Percentiles rank a stretch among this genome's conserved stretches.
Evolutionary conservation across 2,797 vertebrate genomes (phyloP).

Genomic region (Anguilla obscura): DNA sequence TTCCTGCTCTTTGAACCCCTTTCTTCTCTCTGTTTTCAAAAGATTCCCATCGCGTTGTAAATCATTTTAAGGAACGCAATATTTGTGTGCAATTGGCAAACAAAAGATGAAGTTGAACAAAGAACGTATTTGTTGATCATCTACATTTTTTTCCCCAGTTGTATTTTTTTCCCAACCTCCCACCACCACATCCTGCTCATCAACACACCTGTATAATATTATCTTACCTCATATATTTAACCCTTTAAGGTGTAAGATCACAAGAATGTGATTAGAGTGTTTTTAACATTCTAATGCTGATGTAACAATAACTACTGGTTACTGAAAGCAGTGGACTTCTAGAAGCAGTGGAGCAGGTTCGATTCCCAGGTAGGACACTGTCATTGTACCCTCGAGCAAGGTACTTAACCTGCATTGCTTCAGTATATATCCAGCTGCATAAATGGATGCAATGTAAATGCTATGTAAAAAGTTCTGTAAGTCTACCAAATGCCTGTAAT

Average conservation of each 20-base stretch:
- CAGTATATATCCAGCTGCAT: too few species aligned
- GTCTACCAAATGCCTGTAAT: too few species aligned
- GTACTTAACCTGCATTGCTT: too few species aligned
- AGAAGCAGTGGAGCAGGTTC: too few species aligned
- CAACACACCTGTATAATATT: not conserved
- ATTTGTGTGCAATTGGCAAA: not conserved
- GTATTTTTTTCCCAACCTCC: not conserved
- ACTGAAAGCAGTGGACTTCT: too few species aligned
- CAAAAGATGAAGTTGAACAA: not conserved
- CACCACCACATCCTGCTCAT: not conserved
- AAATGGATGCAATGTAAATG: too few species aligned
- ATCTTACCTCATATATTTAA: not conserved
- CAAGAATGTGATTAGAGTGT: too few species aligned
- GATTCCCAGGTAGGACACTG: too few species aligned
- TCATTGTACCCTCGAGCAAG: too few species aligned
- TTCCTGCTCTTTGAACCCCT: slow-evolving; percentile 22
- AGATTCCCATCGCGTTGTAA: not conserved
- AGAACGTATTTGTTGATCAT: not conserved
- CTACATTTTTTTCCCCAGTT: not conserved
- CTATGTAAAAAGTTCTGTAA: too few species aligned
- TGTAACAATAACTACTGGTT: too few species aligned
- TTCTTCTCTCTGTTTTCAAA: slow-evolving; percentile 18
- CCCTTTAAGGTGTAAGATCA: not conserved
- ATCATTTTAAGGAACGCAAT: slow-evolving; percentile 18
- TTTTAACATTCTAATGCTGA: too few species aligned